Conservation (phyloP, 2,888 invertebrate species). For the Melanotus villosus region DNA sequence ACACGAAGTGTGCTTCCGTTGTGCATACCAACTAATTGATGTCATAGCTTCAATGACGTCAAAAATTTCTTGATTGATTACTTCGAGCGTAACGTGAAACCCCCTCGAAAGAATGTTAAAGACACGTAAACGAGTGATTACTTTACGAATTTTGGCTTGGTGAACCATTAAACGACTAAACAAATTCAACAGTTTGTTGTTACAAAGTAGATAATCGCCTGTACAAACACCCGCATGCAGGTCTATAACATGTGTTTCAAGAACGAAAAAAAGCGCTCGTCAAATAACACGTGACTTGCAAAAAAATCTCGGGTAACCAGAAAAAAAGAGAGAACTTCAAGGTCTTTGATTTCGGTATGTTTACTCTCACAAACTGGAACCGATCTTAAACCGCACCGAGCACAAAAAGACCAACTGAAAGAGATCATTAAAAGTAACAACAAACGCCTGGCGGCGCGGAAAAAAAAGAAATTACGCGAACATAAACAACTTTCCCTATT, state of each 20-base stretch:
- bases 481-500: conserved; percentile 41
- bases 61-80: no score
- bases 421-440: no score
- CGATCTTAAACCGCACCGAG: neutral
- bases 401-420: neutral
- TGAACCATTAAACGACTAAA: no score
- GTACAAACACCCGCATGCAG: neutral
- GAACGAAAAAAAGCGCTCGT: neutral
- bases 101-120: no score
- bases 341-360: conserved; percentile 10
- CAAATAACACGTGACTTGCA: conserved; percentile 16
- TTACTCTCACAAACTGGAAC: conserved; percentile 19
- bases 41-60: no score
- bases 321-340: conserved; percentile 26
- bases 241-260: neutral
- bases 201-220: neutral
- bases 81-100: no score
- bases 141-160: no score
- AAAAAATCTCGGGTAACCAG: conserved; percentile 5
- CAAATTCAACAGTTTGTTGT: neutral
- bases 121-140: no score
- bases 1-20: no score
- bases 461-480: conserved; percentile 5
- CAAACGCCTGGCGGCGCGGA: neutral
- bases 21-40: no score